Conservation (phyloP, 2,888 invertebrate species). For the Apeira syringaria region DNA sequence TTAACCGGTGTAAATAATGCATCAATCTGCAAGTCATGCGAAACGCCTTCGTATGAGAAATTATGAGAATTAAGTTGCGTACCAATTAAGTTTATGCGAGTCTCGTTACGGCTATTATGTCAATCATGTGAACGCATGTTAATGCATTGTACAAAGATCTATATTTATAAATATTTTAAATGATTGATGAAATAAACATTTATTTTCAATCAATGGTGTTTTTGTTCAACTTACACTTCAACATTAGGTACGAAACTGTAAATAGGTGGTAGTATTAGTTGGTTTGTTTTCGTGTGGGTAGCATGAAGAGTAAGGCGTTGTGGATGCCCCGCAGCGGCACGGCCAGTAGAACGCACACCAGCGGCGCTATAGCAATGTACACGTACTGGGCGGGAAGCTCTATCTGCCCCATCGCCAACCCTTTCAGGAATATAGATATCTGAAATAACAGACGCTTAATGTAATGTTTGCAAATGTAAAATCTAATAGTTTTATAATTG, state of each 20-base stretch:
- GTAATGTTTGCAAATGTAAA: too few species aligned
- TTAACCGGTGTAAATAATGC: conserved; percentile 49
- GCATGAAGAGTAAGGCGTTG: conserved; percentile 51
- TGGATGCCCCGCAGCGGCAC: conserved; percentile 54
- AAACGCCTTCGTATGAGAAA: conserved; percentile 36
- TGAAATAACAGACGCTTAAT: conserved; percentile 32
- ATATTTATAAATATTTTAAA: conserved; percentile 81
- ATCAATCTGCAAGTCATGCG: conserved; percentile 42
- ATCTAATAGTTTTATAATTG: too few species aligned
- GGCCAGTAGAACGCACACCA: conserved; percentile 43
- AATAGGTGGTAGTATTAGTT: too few species aligned
- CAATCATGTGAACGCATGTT: conserved; percentile 68
- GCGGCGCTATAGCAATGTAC: conserved; percentile 43
- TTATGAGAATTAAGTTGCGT: conserved; percentile 40
- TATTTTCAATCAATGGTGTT: conserved; percentile 70
- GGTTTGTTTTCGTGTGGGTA: conserved; percentile 32
- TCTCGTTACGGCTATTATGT: conserved; percentile 55
- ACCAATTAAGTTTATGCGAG: conserved; percentile 52
- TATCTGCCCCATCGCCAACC: conserved; percentile 34
- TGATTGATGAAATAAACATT: conserved; percentile 81
- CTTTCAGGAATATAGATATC: conserved; percentile 48
- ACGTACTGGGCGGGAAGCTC: conserved; percentile 49
- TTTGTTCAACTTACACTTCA: conserved; percentile 30
- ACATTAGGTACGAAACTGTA: background rate
- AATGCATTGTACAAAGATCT: conserved; percentile 80